Evolutionary conservation across 2,797 vertebrate genomes (phyloP).

Genomic region (Xenentodon cancila): DNA sequence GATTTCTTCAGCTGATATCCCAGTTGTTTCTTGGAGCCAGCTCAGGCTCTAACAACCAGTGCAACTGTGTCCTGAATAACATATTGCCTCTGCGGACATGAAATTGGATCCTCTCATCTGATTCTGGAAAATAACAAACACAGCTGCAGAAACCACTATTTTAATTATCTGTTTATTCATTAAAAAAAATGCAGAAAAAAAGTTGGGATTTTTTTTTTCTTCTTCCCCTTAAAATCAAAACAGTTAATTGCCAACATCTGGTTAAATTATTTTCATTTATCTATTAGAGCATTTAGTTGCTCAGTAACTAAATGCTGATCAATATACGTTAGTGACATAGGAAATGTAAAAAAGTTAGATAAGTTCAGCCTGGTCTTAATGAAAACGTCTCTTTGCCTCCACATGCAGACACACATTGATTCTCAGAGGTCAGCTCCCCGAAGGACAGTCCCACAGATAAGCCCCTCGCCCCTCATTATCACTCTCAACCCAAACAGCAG

Average conservation of each 20-base stretch:
- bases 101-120: neutral
- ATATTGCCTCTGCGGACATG: slow-evolving; percentile 2
- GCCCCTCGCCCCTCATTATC: slow-evolving; percentile 52
- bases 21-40: slow-evolving; percentile 3
- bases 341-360: too few species aligned
- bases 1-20: neutral
- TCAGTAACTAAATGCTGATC: too few species aligned
- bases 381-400: neutral
- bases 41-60: slow-evolving; percentile 1
- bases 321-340: too few species aligned
- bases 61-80: neutral
- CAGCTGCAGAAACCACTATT: too few species aligned
- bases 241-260: too few species aligned
- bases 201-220: too few species aligned
- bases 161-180: too few species aligned
- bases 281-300: too few species aligned
- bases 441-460: slow-evolving; percentile 41
- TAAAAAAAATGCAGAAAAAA: too few species aligned
- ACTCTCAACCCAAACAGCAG: slow-evolving; percentile 56
- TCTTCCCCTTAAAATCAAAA: too few species aligned
- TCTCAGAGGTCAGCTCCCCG: slow-evolving; percentile 20
- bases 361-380: neutral
- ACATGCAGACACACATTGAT: neutral
- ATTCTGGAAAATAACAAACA: neutral
- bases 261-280: too few species aligned